Conservation (phyloP, 2,113 vertebrate species). For the Stercorarius parasiticus region DNA sequence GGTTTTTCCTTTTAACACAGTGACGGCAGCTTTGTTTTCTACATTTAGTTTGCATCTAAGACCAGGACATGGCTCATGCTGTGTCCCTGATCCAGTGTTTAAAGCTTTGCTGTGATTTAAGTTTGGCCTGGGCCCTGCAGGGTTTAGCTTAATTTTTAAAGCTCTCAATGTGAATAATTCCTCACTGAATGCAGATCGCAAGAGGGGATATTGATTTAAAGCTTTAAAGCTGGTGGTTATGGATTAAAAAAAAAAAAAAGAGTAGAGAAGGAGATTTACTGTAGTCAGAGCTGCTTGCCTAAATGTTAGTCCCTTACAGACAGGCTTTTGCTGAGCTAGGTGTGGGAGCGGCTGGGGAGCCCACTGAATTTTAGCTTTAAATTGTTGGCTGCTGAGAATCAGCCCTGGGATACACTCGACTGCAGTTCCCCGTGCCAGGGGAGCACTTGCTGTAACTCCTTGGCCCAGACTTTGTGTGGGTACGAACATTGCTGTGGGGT, state of each 20-base stretch:
- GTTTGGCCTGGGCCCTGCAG: conserved; percentile 64
- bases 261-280: conserved; percentile 51
- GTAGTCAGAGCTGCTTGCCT: conserved; percentile 42
- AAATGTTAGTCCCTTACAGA: conserved; percentile 53
- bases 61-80: conserved; percentile 48
- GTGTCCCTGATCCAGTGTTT: conserved; percentile 65
- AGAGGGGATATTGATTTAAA: conserved; percentile 72
- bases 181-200: conserved; percentile 61
- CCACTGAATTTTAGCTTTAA: conserved; percentile 10
- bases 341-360: neutral
- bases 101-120: conserved; percentile 64
- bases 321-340: conserved; percentile 34
- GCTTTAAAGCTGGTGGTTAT: conserved; percentile 68
- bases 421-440: neutral
- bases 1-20: conserved; percentile 55
- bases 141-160: conserved; percentile 70
- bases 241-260: conserved; percentile 29
- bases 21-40: conserved; percentile 39
- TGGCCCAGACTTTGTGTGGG: neutral
- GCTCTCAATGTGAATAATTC: conserved; percentile 66
- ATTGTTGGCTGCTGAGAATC: conserved; percentile 27
- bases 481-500: neutral
- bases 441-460: neutral
- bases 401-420: neutral
- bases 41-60: conserved; percentile 59